Evolutionary conservation across 2,888 invertebrate species (phyloP).

Genomic region (Syritta pipiens): DNA sequence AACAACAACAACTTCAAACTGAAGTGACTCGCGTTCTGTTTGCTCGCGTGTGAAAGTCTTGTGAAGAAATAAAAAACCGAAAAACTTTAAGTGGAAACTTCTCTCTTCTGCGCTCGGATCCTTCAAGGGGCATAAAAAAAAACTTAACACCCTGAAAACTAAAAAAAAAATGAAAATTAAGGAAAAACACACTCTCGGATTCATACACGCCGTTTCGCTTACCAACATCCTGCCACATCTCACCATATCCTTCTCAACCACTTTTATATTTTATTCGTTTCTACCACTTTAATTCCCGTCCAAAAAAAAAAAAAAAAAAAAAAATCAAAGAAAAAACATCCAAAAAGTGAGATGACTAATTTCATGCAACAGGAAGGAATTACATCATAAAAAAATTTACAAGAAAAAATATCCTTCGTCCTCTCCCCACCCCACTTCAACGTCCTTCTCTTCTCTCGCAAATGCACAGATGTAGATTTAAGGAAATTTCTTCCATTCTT

Average conservation of each 20-base stretch:
- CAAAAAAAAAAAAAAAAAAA: neutral
- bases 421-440: too few species aligned
- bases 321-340: neutral
- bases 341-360: conserved; percentile 50
- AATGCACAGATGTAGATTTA: conserved; percentile 29
- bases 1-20: conserved; percentile 30
- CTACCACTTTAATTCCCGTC: conserved; percentile 12
- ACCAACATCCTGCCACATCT: too few species aligned
- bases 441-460: neutral
- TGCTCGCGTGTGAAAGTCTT: conserved; percentile 23
- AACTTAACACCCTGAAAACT: conserved; percentile 15
- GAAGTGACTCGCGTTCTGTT: conserved; percentile 23
- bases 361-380: conserved; percentile 67
- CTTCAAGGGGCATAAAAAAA: neutral
- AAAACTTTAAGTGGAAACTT: conserved; percentile 11
- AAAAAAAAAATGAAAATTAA: conserved; percentile 51
- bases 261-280: conserved; percentile 29
- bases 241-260: neutral
- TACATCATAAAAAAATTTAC: conserved; percentile 46
- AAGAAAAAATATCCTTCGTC: too few species aligned
- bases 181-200: conserved; percentile 23
- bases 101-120: neutral
- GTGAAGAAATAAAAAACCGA: conserved; percentile 28
- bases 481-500: conserved; percentile 21
- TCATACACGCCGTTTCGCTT: neutral